A percentile compares a stretch with the other conserved stretches of the same genome.
Evolutionary conservation across 2,888 invertebrate species (phyloP).

Genomic region (Diploptera punctata): DNA sequence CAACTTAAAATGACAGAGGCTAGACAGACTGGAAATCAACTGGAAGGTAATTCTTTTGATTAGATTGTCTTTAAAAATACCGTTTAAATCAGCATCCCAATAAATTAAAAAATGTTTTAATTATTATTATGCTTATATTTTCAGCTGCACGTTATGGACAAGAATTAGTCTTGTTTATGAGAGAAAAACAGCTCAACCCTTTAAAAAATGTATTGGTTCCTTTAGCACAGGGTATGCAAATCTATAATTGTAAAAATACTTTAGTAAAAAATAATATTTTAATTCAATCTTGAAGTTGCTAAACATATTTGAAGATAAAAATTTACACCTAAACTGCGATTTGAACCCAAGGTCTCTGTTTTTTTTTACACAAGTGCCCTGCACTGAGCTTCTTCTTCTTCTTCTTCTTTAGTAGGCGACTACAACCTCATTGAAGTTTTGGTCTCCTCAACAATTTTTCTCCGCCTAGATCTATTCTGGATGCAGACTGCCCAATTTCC

Average conservation of each 20-base stretch:
- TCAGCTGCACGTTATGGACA: conserved; percentile 73
- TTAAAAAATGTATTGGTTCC: conserved; percentile 80
- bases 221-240: conserved; percentile 71
- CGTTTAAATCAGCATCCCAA: conserved; percentile 80
- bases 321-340: no score
- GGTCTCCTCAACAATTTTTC: no score
- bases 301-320: no score
- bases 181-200: conserved; percentile 80
- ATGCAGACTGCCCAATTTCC: no score
- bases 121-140: conserved; percentile 72
- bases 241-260: no score
- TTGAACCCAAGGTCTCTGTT: no score
- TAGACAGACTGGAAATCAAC: conserved; percentile 78
- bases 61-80: no score
- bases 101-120: conserved; percentile 79
- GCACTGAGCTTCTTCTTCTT: neutral
- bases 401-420: no score
- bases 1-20: conserved; percentile 90
- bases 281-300: no score
- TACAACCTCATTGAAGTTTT: no score
- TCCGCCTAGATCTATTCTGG: no score
- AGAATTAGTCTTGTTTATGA: conserved; percentile 84
- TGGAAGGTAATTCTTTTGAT: conserved; percentile 75
- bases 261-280: no score
- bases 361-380: neutral